Percentiles rank a stretch among this genome's conserved stretches.
Evolutionary conservation across 2,888 invertebrate genomes (phyloP).

Genomic region (Drosophila nr. perissopoda): DNA sequence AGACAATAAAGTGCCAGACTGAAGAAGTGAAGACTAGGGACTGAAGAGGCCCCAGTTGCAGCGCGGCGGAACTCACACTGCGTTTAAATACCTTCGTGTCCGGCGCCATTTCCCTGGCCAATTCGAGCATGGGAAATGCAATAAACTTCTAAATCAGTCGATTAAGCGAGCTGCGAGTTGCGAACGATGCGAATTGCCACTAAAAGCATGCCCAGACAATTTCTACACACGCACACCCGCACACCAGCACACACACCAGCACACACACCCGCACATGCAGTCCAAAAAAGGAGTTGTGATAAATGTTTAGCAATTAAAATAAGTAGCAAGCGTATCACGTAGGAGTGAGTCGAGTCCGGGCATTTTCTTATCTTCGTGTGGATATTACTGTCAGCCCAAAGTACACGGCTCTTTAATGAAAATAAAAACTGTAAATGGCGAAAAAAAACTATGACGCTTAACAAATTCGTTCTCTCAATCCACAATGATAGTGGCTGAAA

Average conservation of each 20-base stretch:
- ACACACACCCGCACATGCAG: conserved; percentile 16
- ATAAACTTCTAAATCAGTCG: conserved; percentile 79
- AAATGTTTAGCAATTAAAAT: conserved; percentile 78
- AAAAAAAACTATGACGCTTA: neutral
- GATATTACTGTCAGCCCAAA: conserved; percentile 62
- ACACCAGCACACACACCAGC: neutral
- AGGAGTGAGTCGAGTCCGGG: conserved; percentile 27
- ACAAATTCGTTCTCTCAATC: conserved; percentile 1
- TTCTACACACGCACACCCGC: conserved; percentile 11
- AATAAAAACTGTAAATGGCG: conserved; percentile 6
- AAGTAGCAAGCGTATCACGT: conserved; percentile 59
- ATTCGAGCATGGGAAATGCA: conserved; percentile 62
- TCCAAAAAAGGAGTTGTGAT: conserved; percentile 59
- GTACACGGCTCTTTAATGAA: conserved; percentile 42
- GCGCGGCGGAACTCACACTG: conserved; percentile 45
- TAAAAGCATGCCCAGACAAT: conserved; percentile 53
- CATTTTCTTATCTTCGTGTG: conserved; percentile 48
- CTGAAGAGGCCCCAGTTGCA: conserved; percentile 37
- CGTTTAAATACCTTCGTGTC: conserved; percentile 77
- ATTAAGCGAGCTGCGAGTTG: conserved; percentile 68
- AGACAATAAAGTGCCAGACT: conserved; percentile 60
- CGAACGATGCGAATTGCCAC: conserved; percentile 53
- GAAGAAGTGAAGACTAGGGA: conserved; percentile 12
- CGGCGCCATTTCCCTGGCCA: conserved; percentile 66
- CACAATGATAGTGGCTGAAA: conserved; percentile 16